Conservation (phyloP, 2,797 vertebrate genomes). For the Lindbergichthys nudifrons region DNA sequence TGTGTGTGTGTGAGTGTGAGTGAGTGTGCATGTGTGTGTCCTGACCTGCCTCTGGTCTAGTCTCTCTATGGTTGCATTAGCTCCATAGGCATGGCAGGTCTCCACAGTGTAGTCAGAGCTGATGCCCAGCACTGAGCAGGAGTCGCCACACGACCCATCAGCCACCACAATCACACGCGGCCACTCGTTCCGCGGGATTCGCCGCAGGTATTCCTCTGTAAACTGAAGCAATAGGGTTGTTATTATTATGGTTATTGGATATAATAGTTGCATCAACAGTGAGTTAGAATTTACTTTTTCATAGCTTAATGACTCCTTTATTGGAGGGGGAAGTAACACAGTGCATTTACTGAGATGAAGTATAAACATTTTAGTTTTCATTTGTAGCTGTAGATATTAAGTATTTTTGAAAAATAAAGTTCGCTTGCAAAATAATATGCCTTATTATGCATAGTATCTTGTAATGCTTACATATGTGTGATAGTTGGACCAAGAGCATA, state of each 20-base stretch:
- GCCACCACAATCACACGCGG: conserved; percentile 81
- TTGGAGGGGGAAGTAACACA: not conserved
- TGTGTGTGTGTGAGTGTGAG: not conserved
- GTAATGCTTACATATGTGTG: not conserved
- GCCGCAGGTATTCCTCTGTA: conserved; percentile 81
- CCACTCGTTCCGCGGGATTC: conserved; percentile 75
- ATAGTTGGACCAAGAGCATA: no score
- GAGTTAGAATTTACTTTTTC: not conserved
- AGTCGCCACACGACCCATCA: conserved; percentile 84
- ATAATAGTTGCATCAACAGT: not conserved
- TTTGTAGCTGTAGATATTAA: not conserved
- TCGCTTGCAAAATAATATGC: not conserved
- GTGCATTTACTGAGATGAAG: not conserved
- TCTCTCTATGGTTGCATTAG: conserved; percentile 84
- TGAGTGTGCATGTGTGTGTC: conserved; percentile 15
- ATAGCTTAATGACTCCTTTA: not conserved
- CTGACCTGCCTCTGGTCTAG: conserved; percentile 85
- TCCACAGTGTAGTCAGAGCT: conserved; percentile 84
- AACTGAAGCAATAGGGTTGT: conserved; percentile 64
- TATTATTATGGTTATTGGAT: not conserved
- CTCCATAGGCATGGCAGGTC: conserved; percentile 84
- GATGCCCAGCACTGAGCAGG: conserved; percentile 85
- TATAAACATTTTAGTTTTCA: not conserved
- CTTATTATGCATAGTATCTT: no score
- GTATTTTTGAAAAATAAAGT: not conserved